Evolutionary conservation across 2,113 vertebrate genomes (phyloP), one percentile per base, ranked within the genome.

Genomic region (Hypanus sabinus): DNA sequence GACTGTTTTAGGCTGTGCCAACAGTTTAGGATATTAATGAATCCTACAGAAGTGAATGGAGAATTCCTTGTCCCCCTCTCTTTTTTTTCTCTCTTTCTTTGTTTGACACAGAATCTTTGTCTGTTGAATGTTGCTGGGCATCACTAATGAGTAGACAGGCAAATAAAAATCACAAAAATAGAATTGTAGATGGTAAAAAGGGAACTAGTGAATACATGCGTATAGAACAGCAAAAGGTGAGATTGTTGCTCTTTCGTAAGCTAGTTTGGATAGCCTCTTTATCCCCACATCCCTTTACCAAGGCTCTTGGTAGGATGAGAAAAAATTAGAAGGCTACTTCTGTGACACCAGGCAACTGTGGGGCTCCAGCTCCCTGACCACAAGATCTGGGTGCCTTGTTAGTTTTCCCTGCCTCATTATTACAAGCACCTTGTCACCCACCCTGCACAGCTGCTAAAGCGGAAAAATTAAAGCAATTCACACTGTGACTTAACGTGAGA

Each of bases 1-100:
- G 95, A 98, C 97, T 96, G 94, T 79, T 95, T 95, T 95, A 95
- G 96, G 96, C 96, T 95, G 95, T 97, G 97, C 98, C 98, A 98
- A 97, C 97, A 98, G 97, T 97, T 95, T 95, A 95, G 97, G 96
- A 98, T 98, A 99, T 99, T 97, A 98, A 98, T 98, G 98, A 96
- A 98, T 98, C 98, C 97, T 95, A 94, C 96, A 97, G 97, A 97
- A 96, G 95, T 96, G 95, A 97, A 97, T 96, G 97, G 97, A 97
- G 97, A 97, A 97, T 97, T 97, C 97, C 96, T 95, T 94, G 95
- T 96, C 96, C 95, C 96, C 96, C 96, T 94, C 95, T 95, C 95
- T 96, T 95, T 95, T 95, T 95, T 95, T 95, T 96, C 95, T 95
- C 95, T 94, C 70, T 95, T 94, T 95, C 92, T 90, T 73, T 94